Evolutionary conservation across 2,888 invertebrate species (phyloP), one percentile per base, ranked within the genome.

Genomic region (Acronicta leporina): DNA sequence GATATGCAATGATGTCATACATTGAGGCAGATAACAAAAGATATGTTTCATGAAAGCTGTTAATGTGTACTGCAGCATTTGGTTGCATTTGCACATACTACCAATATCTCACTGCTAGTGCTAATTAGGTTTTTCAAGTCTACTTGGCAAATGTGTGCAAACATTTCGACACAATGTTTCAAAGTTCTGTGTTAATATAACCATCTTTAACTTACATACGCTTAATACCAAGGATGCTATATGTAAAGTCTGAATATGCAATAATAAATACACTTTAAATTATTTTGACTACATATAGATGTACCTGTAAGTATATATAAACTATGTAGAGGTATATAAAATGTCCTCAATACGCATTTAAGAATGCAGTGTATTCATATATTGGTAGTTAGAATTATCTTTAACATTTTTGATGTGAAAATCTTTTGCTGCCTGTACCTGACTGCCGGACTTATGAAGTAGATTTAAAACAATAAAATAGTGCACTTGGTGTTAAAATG

Each of bases 1-100:
- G 46, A 51, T 70, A 54, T 47, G 60, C 70, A 63, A 54, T 43
- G 40, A 33, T 67, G 72, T 73, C 69, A 62, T 63, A 46, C 25
- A 58, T 53, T 62, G 56, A 45, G 20, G 25, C 51, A 68, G 64
- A 69, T 75, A 63, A 51, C 53, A 46, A 47, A 56, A 64, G 30
- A 63, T 49, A 43, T 51, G 40, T 65, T 53, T 63, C 45, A 63
- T 49, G 43, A 58, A 25, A 43, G 13, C 33, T 59, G 46, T 33
- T 50, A 41, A 50, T 11, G 45, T 46, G 45, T 47, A 57, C 27
- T 62, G 50, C 46, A 59, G 50, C 45, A 55, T 50, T 49, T 60
- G 8, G 13, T 43, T 58, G 63, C 52, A 49, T 55, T 58, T 55
- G 59, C 35, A 56, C 46, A 60, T 54, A 63, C 47, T 35, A 38